phyloP scores from a whole-genome alignment of 1,140 invertebrate genomes.

The Elysia chlorotica region DNA sequence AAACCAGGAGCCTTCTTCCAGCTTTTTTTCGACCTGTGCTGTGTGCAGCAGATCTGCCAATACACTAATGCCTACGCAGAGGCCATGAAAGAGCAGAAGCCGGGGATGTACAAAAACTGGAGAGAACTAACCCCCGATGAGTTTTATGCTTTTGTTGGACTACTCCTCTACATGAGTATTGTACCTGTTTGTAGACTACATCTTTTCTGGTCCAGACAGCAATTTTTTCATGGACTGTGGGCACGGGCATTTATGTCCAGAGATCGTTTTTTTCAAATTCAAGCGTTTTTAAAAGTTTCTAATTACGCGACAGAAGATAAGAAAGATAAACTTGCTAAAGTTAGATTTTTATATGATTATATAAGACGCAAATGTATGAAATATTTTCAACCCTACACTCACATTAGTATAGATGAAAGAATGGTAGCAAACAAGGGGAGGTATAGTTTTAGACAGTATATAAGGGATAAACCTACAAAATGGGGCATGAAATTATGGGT shows the following conservation, averaged over 20 bases:
- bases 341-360: neutral
- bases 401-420: slow-evolving; percentile 41
- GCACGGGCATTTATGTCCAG: neutral
- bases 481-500: slow-evolving; percentile 62
- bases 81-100: neutral
- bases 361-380: slow-evolving; percentile 1
- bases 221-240: neutral
- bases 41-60: neutral
- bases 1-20: too few species aligned
- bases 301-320: neutral
- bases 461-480: slow-evolving; percentile 64
- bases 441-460: slow-evolving; percentile 61
- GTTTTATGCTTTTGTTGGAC: neutral
- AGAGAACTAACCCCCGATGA: neutral
- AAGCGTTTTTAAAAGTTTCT: slow-evolving; percentile 1
- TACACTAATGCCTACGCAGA: neutral
- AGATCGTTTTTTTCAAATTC: neutral
- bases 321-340: slow-evolving; percentile 2
- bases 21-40: too few species aligned
- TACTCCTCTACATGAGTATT: neutral
- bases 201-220: neutral
- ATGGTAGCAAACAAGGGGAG: slow-evolving; percentile 50
- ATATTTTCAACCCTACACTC: slow-evolving; percentile 12
- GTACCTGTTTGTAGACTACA: neutral
- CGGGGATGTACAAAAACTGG: neutral